A percentile compares a stretch with the other conserved stretches of the same genome.
Evolutionary conservation across 92 coral and sea anemone species (phyloP).

Genomic region (Bergia puertoricense): DNA sequence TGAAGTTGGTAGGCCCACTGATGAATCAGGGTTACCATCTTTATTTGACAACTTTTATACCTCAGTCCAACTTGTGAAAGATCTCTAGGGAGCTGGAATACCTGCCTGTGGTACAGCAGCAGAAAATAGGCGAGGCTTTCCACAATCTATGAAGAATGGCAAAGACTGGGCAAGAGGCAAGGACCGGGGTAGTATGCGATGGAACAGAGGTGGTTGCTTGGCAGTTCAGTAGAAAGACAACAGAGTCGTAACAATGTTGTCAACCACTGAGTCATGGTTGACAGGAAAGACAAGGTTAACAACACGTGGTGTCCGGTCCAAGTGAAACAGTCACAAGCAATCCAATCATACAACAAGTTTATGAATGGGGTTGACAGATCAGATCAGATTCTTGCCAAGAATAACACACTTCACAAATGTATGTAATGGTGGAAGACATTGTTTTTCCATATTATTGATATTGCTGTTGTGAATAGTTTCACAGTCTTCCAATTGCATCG

Average conservation of each 20-base stretch:
- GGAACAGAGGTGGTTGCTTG: not conserved
- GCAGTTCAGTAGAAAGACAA: no score
- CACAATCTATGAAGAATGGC: no score
- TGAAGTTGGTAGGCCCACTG: no score
- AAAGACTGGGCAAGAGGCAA: not conserved
- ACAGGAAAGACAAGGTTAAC: slow-evolving; percentile 12
- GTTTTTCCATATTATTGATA: no score
- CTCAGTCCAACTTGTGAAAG: no score
- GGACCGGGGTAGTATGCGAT: slow-evolving; percentile 49
- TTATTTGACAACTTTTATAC: no score
- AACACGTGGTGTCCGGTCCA: slow-evolving; percentile 9
- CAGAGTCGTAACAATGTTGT: not conserved
- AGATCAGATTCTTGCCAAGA: slow-evolving; percentile 11
- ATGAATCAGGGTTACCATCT: no score
- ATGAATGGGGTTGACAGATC: slow-evolving; percentile 47
- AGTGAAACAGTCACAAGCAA: slow-evolving; percentile 44
- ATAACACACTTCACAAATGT: no score
- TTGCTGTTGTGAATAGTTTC: slow-evolving; percentile 10
- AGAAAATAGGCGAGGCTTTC: no score
- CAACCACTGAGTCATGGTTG: slow-evolving; percentile 29
- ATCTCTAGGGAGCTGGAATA: no score
- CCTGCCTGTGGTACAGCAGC: no score
- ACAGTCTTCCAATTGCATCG: slow-evolving; percentile 27
- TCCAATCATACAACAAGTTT: slow-evolving; percentile 38
- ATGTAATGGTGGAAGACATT: no score